Evolutionary conservation across 2,113 vertebrate species (phyloP).

Genomic region (Falcunculus frontatus): DNA sequence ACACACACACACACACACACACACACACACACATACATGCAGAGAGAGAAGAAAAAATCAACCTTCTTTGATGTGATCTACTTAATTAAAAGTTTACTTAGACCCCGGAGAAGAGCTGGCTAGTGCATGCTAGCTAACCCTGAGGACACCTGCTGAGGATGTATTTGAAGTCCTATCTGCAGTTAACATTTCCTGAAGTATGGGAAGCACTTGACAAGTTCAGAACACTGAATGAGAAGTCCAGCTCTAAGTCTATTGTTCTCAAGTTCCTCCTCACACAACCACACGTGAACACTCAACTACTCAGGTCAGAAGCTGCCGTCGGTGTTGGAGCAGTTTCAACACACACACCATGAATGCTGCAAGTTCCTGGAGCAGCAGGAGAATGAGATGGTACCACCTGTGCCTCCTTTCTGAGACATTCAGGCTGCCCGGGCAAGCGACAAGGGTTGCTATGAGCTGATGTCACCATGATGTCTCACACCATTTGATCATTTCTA

Average conservation of each 20-base stretch:
- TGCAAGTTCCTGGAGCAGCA: not conserved
- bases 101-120: not conserved
- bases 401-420: not conserved
- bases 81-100: not conserved
- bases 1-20: not conserved
- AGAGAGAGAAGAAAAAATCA: not conserved
- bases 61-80: not conserved
- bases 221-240: not conserved
- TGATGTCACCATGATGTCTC: not conserved
- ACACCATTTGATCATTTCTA: not conserved
- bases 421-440: not conserved
- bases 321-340: not conserved
- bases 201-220: not conserved
- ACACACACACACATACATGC: too few relatives aligned
- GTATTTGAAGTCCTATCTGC: not conserved
- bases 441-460: accelerated
- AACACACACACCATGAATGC: accelerated
- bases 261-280: not conserved
- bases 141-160: not conserved
- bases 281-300: accelerated
- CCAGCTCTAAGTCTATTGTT: not conserved
- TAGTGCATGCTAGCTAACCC: not conserved
- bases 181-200: not conserved
- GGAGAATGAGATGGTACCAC: not conserved
- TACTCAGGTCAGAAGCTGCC: not conserved